Conservation (phyloP, 2,797 vertebrate genomes). For the Eremophila alpestris region DNA sequence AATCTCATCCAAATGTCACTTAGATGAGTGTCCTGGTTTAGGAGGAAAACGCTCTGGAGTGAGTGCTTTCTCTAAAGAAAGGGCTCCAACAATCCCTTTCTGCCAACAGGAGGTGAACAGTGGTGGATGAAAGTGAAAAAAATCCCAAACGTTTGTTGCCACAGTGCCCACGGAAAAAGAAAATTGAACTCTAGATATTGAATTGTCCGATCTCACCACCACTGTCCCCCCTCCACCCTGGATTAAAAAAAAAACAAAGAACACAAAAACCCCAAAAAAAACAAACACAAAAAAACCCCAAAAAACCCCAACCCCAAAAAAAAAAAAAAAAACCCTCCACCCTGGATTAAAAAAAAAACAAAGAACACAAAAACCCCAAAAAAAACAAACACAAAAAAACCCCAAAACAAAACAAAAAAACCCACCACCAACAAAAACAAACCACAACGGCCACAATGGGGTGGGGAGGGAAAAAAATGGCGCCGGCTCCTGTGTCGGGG, state of each 20-base stretch:
- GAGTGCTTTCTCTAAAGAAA: neutral
- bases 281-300: neutral
- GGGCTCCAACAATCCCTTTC: neutral
- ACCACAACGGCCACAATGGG: neutral
- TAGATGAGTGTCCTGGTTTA: neutral
- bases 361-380: no score
- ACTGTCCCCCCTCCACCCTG: no score
- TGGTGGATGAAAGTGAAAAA: no score
- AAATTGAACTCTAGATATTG: neutral
- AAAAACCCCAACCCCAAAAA: no score
- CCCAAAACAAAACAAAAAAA: neutral
- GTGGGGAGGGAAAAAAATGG: neutral
- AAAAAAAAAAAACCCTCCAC: neutral
- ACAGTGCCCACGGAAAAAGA: neutral
- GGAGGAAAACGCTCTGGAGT: neutral
- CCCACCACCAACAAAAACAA: no score
- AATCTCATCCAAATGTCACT: fast-evolving
- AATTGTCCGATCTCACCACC: neutral
- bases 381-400: neutral
- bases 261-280: no score
- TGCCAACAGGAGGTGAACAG: neutral
- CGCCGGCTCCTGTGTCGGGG: neutral
- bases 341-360: neutral
- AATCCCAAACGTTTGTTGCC: neutral
- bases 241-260: neutral